Conservation (phyloP, 2,888 invertebrate species). For the Eupithecia centaureata region DNA sequence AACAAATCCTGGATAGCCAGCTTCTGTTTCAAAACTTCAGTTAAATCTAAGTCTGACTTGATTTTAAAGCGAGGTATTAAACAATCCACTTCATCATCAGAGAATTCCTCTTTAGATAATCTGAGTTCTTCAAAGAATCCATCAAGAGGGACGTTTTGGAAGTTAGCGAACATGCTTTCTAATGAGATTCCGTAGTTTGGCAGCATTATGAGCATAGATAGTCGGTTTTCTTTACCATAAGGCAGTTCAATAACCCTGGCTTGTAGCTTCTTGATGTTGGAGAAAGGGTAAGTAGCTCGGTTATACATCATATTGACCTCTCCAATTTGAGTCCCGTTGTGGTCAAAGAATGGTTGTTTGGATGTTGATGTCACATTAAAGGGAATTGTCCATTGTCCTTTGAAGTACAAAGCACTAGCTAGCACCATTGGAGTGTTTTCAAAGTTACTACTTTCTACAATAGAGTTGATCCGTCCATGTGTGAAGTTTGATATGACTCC, state of each 20-base stretch:
- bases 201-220: constrained; percentile 87
- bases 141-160: constrained; percentile 74
- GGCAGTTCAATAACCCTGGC: constrained; percentile 87
- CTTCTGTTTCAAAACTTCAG: constrained; percentile 70
- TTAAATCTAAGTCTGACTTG: constrained; percentile 83
- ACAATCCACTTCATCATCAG: constrained; percentile 86
- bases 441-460: constrained; percentile 70
- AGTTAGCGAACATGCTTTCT: constrained; percentile 79
- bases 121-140: constrained; percentile 79
- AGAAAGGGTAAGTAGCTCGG: constrained; percentile 83
- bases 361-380: constrained; percentile 84
- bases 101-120: constrained; percentile 74
- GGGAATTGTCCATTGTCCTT: constrained; percentile 87
- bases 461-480: constrained; percentile 60
- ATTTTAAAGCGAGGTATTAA: constrained; percentile 86
- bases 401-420: constrained; percentile 88
- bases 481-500: constrained; percentile 61
- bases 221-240: constrained; percentile 83
- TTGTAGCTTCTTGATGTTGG: constrained; percentile 81
- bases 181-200: constrained; percentile 84
- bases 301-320: constrained; percentile 91
- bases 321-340: constrained; percentile 76
- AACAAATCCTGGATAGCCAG: constrained; percentile 84
- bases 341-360: constrained; percentile 82
- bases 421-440: constrained; percentile 83